Evolutionary conservation across 2,797 vertebrate species (phyloP).

Genomic region (Picus viridis): DNA sequence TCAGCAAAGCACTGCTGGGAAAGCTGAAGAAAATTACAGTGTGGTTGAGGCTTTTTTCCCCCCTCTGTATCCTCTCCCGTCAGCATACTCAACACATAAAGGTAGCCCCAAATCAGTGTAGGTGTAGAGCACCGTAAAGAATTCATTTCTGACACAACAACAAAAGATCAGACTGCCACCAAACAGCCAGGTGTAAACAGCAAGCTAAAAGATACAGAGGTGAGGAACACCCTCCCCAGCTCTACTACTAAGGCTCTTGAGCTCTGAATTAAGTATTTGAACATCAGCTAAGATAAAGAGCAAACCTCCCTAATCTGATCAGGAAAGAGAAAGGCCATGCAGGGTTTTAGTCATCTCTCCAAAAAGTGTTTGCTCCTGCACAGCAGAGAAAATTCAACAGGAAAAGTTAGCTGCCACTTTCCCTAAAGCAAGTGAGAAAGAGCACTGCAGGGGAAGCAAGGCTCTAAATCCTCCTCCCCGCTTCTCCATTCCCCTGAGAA

Average conservation of each 20-base stretch:
- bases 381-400: background rate
- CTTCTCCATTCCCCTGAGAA: background rate
- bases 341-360: background rate
- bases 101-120: background rate
- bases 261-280: background rate
- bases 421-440: background rate
- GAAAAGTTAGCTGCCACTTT: background rate
- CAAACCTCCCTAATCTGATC: background rate
- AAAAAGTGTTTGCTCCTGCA: background rate
- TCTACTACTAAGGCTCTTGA: background rate
- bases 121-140: background rate
- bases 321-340: background rate
- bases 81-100: background rate
- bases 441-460: background rate
- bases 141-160: background rate
- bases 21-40: background rate
- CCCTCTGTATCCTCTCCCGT: background rate
- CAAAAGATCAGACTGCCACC: background rate
- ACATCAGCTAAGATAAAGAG: background rate
- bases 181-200: background rate
- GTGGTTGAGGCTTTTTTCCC: background rate
- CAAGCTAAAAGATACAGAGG: background rate
- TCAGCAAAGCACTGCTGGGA: background rate
- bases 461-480: rapidly evolving
- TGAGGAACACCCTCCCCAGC: background rate